Evolutionary conservation across 2,113 vertebrate genomes (phyloP).

Genomic region (Falco punctatus): DNA sequence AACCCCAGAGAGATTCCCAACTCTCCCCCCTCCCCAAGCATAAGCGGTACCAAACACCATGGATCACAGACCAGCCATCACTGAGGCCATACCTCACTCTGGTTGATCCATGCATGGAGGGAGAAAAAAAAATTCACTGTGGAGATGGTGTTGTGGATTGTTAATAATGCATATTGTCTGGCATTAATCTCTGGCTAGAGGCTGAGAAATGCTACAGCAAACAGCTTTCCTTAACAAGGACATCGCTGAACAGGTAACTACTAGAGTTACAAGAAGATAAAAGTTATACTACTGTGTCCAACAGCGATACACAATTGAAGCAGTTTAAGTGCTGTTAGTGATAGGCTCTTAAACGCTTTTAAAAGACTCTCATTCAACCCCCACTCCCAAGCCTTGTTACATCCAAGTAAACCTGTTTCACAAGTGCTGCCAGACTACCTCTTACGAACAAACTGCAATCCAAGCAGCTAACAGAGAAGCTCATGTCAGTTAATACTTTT

Average conservation of each 20-base stretch:
- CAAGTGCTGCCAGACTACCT: neutral
- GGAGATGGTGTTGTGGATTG: neutral
- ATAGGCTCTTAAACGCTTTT: neutral
- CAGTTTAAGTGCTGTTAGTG: neutral
- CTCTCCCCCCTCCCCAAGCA: neutral
- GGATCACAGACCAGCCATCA: rapidly evolving
- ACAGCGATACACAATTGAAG: neutral
- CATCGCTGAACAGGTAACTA: neutral
- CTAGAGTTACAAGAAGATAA: neutral
- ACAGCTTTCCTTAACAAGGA: neutral
- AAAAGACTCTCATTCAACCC: too few relatives aligned
- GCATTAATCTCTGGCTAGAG: neutral
- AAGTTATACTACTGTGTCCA: neutral
- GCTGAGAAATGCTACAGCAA: neutral
- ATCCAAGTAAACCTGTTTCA: neutral
- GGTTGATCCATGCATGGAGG: rapidly evolving
- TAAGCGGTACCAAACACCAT: neutral
- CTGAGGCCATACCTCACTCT: neutral
- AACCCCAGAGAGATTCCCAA: neutral
- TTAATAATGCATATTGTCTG: neutral
- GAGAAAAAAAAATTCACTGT: neutral
- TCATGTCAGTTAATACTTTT: neutral
- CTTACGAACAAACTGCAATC: neutral
- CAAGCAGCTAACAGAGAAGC: neutral
- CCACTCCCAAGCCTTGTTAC: too few relatives aligned